phyloP scores from a whole-genome alignment of 1,140 invertebrate genomes.

The Apocrypta bakeri region DNA sequence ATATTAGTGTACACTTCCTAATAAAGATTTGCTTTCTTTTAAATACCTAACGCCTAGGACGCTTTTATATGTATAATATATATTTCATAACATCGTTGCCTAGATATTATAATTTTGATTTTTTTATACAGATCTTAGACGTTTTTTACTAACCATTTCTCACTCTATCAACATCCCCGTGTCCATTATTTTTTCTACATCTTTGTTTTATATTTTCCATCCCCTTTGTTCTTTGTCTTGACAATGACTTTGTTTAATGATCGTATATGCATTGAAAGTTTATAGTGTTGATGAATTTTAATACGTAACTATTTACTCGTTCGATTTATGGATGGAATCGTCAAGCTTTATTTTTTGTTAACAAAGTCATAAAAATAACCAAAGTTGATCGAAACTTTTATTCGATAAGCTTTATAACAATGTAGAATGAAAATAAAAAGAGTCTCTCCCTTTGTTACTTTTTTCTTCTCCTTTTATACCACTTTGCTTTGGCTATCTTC shows the following conservation, averaged over 20 bases:
- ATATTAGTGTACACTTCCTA: slow-evolving; percentile 38
- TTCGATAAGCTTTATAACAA: slow-evolving; percentile 6
- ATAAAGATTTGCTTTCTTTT: slow-evolving; percentile 23
- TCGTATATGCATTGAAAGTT: slow-evolving; percentile 25
- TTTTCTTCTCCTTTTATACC: neutral
- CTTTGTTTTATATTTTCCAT: neutral
- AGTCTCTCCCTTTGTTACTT: neutral
- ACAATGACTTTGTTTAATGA: neutral
- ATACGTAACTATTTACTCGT: slow-evolving; percentile 2
- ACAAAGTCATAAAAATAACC: neutral
- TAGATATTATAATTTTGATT: slow-evolving; percentile 45
- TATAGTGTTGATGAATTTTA: neutral
- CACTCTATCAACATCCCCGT: neutral
- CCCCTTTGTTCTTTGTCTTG: neutral
- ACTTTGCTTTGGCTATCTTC: neutral
- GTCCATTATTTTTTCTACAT: slow-evolving; percentile 20
- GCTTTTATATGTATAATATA: slow-evolving; percentile 31
- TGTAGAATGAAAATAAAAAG: slow-evolving; percentile 16
- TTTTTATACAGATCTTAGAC: slow-evolving; percentile 31
- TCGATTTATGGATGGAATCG: slow-evolving; percentile 43
- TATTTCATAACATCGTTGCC: neutral
- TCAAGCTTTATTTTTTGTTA: slow-evolving; percentile 34
- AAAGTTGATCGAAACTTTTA: slow-evolving; percentile 16
- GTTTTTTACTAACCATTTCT: neutral
- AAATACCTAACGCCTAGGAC: slow-evolving; percentile 39